These are phyloP conservation scores for Arothron firmamentum DNA, from an alignment of 2,113 vertebrate genomes.

Conservation along the genomic window DNA sequence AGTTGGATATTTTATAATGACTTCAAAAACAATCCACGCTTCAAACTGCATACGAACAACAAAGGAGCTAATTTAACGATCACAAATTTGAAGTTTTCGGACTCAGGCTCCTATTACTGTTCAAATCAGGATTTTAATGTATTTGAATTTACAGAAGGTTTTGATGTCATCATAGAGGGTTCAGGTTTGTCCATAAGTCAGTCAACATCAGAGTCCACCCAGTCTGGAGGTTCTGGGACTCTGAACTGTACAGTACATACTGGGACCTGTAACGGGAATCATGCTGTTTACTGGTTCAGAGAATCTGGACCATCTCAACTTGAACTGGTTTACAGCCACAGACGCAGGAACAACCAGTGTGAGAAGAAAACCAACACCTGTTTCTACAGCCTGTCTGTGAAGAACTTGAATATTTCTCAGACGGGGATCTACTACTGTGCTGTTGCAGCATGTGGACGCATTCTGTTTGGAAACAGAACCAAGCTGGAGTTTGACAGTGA, in stretches of 20 bases:
- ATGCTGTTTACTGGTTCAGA: conserved; percentile 56
- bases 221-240: conserved; percentile 40
- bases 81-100: conserved; percentile 13
- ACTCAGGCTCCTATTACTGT: conserved; percentile 56
- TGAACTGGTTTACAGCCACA: conserved; percentile 38
- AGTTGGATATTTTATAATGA: not conserved
- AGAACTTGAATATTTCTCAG: conserved; percentile 8
- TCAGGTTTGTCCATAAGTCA: conserved; percentile 16
- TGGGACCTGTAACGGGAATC: conserved; percentile 33
- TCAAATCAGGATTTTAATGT: not conserved
- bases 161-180: conserved; percentile 11
- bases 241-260: conserved; percentile 43
- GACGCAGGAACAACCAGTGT: conserved; percentile 30
- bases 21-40: conserved; percentile 31
- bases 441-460: conserved; percentile 39
- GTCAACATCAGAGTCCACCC: conserved; percentile 7
- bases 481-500: rapidly evolving
- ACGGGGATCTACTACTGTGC: conserved; percentile 32
- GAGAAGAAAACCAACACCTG: conserved; percentile 34
- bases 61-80: conserved; percentile 41
- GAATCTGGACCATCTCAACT: conserved; percentile 6
- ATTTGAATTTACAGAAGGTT: not conserved
- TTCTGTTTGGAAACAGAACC: conserved; percentile 22
- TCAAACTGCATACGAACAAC: conserved; percentile 24
- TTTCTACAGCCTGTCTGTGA: conserved; percentile 28